Evolutionary conservation across 2,888 invertebrate genomes (phyloP).

Genomic region (Mimachlamys varia): DNA sequence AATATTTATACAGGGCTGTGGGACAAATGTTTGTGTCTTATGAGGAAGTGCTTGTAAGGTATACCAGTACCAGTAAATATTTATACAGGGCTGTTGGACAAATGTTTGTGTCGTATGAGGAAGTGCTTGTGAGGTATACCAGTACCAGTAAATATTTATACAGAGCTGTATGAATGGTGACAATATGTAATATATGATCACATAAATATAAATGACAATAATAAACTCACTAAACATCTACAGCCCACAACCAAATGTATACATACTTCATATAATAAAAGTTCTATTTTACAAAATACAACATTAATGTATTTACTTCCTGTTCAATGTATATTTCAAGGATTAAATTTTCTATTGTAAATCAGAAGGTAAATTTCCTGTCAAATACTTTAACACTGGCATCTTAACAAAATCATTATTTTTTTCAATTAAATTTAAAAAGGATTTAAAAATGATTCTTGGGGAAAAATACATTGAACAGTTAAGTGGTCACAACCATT

Average conservation of each 20-base stretch:
- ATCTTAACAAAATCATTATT: neutral
- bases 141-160: neutral
- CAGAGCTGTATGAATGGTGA: neutral
- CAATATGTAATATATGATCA: neutral
- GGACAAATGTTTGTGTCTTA: neutral
- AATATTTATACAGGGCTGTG: too few relatives aligned
- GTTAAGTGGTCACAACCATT: neutral
- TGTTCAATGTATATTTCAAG: neutral
- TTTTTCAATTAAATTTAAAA: neutral
- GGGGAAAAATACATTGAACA: neutral
- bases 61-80: neutral
- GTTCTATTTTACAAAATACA: neutral
- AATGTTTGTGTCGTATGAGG: too few relatives aligned
- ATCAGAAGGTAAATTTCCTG: neutral
- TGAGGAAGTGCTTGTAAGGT: neutral
- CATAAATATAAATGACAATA: neutral
- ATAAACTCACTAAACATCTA: neutral
- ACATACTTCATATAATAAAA: neutral
- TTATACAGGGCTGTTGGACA: too few relatives aligned
- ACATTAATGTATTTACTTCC: too few relatives aligned
- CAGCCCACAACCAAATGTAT: conserved; percentile 18
- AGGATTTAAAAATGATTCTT: neutral
- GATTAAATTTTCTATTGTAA: neutral
- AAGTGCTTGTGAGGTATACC: neutral
- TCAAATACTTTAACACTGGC: neutral